Percentiles rank a stretch among this genome's conserved stretches.
These are phyloP conservation scores for Strongylocentrotus purpuratus DNA, from an alignment of 35 echinoderm and acorn worm genomes.

Conservation along the genomic window DNA sequence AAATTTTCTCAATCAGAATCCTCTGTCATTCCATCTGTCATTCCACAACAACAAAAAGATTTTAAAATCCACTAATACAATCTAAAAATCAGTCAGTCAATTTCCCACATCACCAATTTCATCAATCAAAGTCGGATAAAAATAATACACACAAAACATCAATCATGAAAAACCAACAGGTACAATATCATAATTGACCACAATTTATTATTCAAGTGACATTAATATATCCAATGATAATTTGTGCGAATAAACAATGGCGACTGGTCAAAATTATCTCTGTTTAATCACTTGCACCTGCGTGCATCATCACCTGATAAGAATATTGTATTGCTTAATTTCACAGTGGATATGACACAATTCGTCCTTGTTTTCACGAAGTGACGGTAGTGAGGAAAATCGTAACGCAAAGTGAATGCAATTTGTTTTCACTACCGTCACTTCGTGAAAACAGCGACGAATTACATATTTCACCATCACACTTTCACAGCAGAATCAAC, in stretches of 20 bases:
- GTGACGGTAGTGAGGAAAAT: too few species aligned
- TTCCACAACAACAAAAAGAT: not conserved
- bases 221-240: not conserved
- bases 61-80: not conserved
- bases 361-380: too few species aligned
- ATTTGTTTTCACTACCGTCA: too few species aligned
- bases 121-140: not conserved
- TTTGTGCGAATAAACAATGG: not conserved
- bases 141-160: not conserved
- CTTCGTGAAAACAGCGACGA: too few species aligned
- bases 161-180: not conserved
- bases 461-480: too few species aligned
- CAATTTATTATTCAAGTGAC: constrained; percentile 5
- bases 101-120: not conserved
- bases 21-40: not conserved
- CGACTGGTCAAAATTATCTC: not conserved
- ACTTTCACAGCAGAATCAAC: too few species aligned
- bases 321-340: too few species aligned
- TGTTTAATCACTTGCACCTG: not conserved
- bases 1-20: too few species aligned
- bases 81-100: not conserved
- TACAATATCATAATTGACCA: not conserved
- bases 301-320: not conserved
- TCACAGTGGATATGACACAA: too few species aligned
- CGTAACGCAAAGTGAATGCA: too few species aligned